phyloP scores from a whole-genome alignment of 2,797 vertebrate species.

The Nyctibius grandis region DNA sequence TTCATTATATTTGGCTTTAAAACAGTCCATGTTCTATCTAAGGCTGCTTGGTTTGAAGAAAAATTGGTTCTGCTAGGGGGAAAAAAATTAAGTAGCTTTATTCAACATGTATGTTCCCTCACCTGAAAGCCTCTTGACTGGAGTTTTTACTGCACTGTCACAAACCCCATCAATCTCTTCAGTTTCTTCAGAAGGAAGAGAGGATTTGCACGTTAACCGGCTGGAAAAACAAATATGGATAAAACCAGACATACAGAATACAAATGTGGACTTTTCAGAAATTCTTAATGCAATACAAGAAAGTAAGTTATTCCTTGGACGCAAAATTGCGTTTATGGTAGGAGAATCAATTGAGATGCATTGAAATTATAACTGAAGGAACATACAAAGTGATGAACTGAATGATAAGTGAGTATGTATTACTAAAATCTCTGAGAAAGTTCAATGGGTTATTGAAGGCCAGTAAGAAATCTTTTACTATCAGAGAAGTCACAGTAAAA shows the following conservation, averaged over 20 bases:
- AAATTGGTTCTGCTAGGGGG: background rate
- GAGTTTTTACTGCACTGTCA: constrained; percentile 47
- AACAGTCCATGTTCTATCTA: background rate
- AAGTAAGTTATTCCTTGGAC: constrained; percentile 74
- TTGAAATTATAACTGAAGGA: constrained; percentile 12
- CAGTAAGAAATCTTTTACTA: background rate
- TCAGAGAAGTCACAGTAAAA: background rate
- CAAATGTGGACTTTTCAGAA: constrained; percentile 80
- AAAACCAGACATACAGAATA: constrained; percentile 72
- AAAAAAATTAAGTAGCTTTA: background rate
- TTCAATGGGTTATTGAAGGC: background rate
- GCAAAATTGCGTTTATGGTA: constrained; percentile 9
- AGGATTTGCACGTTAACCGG: constrained; percentile 75
- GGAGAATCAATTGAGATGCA: background rate
- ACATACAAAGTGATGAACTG: background rate
- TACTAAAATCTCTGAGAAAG: background rate
- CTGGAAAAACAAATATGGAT: constrained; percentile 74
- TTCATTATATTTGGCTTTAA: background rate
- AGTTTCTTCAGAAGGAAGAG: constrained; percentile 78
- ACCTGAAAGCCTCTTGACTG: constrained; percentile 26
- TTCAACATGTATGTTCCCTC: constrained; percentile 28
- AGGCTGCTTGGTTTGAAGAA: background rate
- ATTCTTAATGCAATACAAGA: constrained; percentile 82
- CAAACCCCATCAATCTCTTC: constrained; percentile 74
- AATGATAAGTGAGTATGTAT: background rate